phyloP scores from a whole-genome alignment of 2,113 vertebrate species.

The Catharus bicknelli region DNA sequence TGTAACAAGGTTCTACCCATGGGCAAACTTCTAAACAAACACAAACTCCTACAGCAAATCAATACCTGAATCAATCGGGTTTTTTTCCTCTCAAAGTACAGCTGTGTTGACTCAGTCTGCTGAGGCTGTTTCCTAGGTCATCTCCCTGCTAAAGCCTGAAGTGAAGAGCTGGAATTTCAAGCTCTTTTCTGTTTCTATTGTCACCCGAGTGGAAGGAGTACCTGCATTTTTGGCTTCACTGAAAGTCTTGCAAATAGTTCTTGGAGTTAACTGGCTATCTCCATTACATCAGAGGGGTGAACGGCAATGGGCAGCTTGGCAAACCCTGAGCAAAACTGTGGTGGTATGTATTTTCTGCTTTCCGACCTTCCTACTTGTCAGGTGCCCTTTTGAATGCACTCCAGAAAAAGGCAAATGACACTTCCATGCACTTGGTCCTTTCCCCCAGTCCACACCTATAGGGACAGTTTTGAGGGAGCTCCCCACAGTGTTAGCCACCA shows the following conservation, averaged over 20 bases:
- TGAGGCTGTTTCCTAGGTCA: background rate
- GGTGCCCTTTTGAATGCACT: background rate
- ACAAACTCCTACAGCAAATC: slow-evolving; percentile 25
- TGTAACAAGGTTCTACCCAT: slow-evolving; percentile 22
- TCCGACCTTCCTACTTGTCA: background rate
- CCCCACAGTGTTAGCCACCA: rapidly evolving
- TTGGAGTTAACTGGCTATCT: background rate
- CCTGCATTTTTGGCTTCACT: background rate
- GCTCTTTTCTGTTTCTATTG: background rate
- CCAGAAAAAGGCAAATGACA: background rate
- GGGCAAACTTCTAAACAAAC: slow-evolving; percentile 55
- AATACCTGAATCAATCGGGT: slow-evolving; percentile 2
- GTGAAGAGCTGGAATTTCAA: background rate
- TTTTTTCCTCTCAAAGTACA: background rate
- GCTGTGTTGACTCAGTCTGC: background rate
- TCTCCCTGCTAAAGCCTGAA: background rate
- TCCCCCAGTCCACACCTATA: background rate
- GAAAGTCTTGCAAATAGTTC: background rate
- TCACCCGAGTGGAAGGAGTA: background rate
- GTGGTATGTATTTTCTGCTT: background rate
- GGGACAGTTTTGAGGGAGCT: background rate
- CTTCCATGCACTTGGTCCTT: background rate
- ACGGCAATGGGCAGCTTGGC: background rate
- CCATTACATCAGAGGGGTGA: background rate
- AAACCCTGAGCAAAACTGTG: background rate